phyloP scores from a whole-genome alignment of 2,888 invertebrate species.

The Phaonia tiefii region DNA sequence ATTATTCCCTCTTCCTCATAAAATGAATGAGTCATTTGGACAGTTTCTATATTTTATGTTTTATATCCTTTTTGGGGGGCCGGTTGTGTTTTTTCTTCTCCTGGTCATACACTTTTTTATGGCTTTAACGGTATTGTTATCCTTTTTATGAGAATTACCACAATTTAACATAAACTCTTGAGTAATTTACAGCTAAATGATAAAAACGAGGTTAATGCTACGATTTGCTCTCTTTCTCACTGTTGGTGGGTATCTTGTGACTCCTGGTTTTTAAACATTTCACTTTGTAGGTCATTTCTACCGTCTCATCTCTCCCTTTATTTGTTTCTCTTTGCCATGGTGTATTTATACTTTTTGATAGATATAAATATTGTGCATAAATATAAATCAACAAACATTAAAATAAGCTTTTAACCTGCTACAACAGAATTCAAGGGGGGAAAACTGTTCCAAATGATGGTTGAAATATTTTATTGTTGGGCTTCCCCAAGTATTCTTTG shows the following conservation, averaged over 20 bases:
- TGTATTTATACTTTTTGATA: neutral
- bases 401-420: conserved; percentile 50
- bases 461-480: neutral
- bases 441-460: neutral
- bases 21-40: conserved; percentile 15
- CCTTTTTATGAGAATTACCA: conserved; percentile 53
- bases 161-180: conserved; percentile 56
- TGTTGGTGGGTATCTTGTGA: neutral
- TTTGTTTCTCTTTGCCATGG: neutral
- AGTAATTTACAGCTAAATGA: conserved; percentile 62
- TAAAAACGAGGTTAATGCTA: conserved; percentile 48
- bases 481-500: neutral
- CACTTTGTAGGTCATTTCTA: conserved; percentile 22
- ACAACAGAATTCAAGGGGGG: neutral
- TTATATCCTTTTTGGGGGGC: neutral
- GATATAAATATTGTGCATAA: conserved; percentile 42
- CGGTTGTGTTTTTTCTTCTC: neutral
- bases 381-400: conserved; percentile 56
- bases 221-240: neutral
- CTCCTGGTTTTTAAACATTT: conserved; percentile 23
- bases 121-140: conserved; percentile 51
- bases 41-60: conserved; percentile 6
- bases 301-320: neutral
- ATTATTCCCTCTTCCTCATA: neutral
- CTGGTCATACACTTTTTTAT: conserved; percentile 37